Evolutionary conservation across 1,140 invertebrate genomes (phyloP).

Genomic region (Anoplophora glabripennis): DNA sequence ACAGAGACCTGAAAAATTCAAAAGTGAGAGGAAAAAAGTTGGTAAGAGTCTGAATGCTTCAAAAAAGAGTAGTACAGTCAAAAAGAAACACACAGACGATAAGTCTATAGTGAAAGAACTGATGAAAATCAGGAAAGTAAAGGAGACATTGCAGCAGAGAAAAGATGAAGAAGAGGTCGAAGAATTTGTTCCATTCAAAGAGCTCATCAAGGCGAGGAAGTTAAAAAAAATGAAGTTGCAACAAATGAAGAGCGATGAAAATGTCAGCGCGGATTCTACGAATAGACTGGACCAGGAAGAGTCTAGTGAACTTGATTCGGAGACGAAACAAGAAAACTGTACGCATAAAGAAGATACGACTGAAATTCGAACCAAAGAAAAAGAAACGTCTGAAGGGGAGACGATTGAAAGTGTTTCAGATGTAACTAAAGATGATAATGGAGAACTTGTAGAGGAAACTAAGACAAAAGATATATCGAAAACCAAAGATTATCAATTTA

Average conservation of each 20-base stretch:
- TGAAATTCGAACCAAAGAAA: constrained; percentile 1
- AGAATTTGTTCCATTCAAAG: constrained; percentile 30
- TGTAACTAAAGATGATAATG: not conserved
- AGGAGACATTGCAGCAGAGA: not conserved
- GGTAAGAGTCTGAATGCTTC: constrained; percentile 4
- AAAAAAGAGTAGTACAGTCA: constrained; percentile 11
- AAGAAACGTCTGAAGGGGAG: not conserved
- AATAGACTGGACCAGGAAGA: constrained; percentile 3
- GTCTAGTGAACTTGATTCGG: not conserved
- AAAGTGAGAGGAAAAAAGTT: not conserved
- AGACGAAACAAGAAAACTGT: not conserved
- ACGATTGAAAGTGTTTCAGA: not conserved
- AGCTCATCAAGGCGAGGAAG: constrained; percentile 29
- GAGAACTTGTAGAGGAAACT: not conserved
- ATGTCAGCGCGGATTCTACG: constrained; percentile 1
- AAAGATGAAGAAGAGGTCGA: constrained; percentile 21
- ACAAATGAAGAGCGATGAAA: constrained; percentile 13
- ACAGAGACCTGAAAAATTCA: not conserved
- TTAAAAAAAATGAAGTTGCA: constrained; percentile 28
- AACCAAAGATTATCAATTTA: not conserved
- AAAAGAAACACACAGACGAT: constrained; percentile 13
- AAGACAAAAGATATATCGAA: not conserved
- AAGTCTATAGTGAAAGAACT: constrained; percentile 15
- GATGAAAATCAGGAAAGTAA: constrained; percentile 7
- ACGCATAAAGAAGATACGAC: not conserved